Percentiles rank a stretch among this genome's conserved stretches.
These are phyloP conservation scores for Paracanthobrama guichenoti DNA, from an alignment of 2,113 vertebrate genomes.

Conservation along the genomic window DNA sequence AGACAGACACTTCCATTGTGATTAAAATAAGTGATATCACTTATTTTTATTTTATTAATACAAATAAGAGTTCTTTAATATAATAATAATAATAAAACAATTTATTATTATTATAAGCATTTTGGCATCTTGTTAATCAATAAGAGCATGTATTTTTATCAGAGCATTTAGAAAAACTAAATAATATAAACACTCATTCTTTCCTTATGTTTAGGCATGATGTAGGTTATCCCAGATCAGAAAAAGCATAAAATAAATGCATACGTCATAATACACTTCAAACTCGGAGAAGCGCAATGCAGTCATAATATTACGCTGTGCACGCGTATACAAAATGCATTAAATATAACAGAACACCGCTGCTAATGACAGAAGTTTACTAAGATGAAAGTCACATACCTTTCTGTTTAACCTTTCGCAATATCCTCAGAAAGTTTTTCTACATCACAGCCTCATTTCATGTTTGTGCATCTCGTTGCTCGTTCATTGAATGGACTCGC, in stretches of 20 bases:
- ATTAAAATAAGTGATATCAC: background rate
- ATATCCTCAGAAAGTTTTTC: background rate
- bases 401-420: background rate
- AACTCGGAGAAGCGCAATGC: constrained; percentile 22
- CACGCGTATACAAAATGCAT: background rate
- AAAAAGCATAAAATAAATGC: background rate
- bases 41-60: background rate
- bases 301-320: background rate
- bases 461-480: background rate
- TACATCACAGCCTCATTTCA: constrained; percentile 1
- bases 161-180: background rate
- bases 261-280: background rate
- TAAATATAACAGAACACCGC: background rate
- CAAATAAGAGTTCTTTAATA: background rate
- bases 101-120: background rate
- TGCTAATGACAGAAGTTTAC: background rate
- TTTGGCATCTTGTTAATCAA: background rate
- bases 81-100: background rate
- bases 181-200: background rate
- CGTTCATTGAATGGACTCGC: background rate
- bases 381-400: constrained; percentile 24
- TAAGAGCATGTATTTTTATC: background rate
- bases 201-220: background rate
- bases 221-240: background rate
- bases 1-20: background rate